A percentile compares a stretch with the other conserved stretches of the same genome.
Conservation (phyloP, 2,888 invertebrate genomes). For the Diogma glabrata region DNA sequence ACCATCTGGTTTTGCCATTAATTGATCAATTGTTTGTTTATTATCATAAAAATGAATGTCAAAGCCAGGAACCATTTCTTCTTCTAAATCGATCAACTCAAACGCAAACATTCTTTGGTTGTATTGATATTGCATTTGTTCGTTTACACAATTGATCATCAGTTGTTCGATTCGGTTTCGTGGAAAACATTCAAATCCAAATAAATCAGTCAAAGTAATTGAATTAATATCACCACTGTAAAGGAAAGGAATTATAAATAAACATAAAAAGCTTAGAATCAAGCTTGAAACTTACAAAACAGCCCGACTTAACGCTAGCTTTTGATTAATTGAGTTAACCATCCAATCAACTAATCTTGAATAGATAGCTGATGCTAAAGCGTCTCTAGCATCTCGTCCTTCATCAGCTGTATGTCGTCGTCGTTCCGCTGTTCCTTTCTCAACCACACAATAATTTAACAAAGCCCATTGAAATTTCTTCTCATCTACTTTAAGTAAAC, state of each 20-base stretch:
- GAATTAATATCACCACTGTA: constrained; percentile 73
- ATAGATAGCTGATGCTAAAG: constrained; percentile 74
- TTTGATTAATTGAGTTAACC: constrained; percentile 72
- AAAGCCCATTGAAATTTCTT: constrained; percentile 77
- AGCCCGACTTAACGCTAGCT: constrained; percentile 69
- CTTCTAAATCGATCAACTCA: constrained; percentile 70
- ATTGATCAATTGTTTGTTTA: constrained; percentile 73
- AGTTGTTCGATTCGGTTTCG: constrained; percentile 79
- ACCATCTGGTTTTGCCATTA: constrained; percentile 73
- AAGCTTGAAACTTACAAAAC: constrained; percentile 66
- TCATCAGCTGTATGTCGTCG: constrained; percentile 61
- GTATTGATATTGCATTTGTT: constrained; percentile 88
- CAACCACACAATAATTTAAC: constrained; percentile 72
- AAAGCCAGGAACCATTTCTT: constrained; percentile 64
- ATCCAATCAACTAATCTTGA: constrained; percentile 80
- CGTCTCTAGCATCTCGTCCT: constrained; percentile 72
- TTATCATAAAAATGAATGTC: constrained; percentile 77
- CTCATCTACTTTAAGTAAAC: constrained; percentile 62
- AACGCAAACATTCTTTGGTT: constrained; percentile 84
- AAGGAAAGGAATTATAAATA: constrained; percentile 21
- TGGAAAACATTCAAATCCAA: constrained; percentile 85
- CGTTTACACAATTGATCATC: constrained; percentile 80
- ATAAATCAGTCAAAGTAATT: constrained; percentile 75
- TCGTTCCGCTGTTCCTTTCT: constrained; percentile 43
- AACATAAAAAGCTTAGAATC: neutral